Base-by-base conservation (phyloP, 2,113 vertebrate species). In the Anseranas semipalmata region DNA sequence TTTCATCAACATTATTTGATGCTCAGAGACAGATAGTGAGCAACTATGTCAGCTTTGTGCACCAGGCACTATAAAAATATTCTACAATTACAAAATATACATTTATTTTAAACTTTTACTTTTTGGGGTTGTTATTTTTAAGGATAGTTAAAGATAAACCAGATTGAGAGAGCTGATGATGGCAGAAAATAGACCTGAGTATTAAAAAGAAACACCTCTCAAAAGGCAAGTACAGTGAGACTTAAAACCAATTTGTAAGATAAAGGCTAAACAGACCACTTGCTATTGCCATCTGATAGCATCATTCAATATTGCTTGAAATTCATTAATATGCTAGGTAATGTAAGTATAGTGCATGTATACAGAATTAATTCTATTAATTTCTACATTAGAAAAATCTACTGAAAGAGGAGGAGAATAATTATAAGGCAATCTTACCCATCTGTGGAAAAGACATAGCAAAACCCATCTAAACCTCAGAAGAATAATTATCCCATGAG, bases 311-410 rank as follows among this genome's bases (percentile, higher is more conserved):
- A 93, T 84, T 46, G 59, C 85, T 80, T 91, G 78, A 90, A 94
- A 93, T 80, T 95, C 85, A 90, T 96, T 96, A 96, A 94, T 91
- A 86, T 68, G 59, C 55, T 46, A 90, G 39, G 85, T 80, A 91
- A 91, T 3, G 7, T 79, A 94, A 94, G 78, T 62, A 90, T 84
- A 73, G 71, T 86, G 90, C 82, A 62, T 85, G 95, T 97, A 93
- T 73, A 96, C 91, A 96, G 91, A 96, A 96, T 93, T 93, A 94
- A 90, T 94, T 94, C 93, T 85, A 95, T 96, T 96, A 97, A 93
- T 96, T 93, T 97, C 87, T 94, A 56, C 82, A 91, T 86, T 86
- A 93, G 85, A 76, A 96, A 96, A 66, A 93, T 55, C 41, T 39
- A 35, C 55, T 67, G 82, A 87, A 95, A 90, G 90, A 71, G 76